Conservation (phyloP, 2,797 vertebrate genomes). For the Hipposideros larvatus region DNA sequence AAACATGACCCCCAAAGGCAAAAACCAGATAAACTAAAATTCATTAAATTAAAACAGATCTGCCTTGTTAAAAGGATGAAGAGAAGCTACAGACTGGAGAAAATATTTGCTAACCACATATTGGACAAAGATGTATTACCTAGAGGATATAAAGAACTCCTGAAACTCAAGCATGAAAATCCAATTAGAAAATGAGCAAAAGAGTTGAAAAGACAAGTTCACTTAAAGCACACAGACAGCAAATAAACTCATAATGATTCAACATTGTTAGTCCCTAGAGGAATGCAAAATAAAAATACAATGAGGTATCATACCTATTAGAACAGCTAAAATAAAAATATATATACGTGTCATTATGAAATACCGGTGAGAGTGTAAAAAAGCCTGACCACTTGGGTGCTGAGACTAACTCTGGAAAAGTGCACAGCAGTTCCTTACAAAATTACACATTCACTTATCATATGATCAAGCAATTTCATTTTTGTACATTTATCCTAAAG, state of each 20-base stretch:
- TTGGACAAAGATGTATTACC: not conserved
- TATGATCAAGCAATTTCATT: not conserved
- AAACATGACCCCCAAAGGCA: not conserved
- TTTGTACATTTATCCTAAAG: not conserved
- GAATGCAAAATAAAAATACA: not conserved
- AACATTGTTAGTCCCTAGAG: not conserved
- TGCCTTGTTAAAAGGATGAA: not conserved
- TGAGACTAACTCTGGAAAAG: not conserved
- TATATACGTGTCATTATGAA: not conserved
- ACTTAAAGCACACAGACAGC: not conserved
- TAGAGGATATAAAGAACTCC: not conserved
- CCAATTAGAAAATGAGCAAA: not conserved
- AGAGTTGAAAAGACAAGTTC: not conserved
- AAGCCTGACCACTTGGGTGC: not conserved
- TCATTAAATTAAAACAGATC: not conserved
- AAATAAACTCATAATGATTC: not conserved
- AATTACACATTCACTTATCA: not conserved
- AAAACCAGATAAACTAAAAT: not conserved
- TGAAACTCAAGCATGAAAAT: not conserved
- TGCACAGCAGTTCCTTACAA: not conserved
- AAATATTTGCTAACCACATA: not conserved
- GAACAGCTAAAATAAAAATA: not conserved
- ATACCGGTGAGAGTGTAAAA: not conserved
- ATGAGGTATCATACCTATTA: not conserved
- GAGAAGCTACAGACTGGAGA: not conserved